Percentiles rank a stretch among this genome's conserved stretches.
Conservation (phyloP, 2,113 vertebrate genomes). For the Prietella phreatophila region DNA sequence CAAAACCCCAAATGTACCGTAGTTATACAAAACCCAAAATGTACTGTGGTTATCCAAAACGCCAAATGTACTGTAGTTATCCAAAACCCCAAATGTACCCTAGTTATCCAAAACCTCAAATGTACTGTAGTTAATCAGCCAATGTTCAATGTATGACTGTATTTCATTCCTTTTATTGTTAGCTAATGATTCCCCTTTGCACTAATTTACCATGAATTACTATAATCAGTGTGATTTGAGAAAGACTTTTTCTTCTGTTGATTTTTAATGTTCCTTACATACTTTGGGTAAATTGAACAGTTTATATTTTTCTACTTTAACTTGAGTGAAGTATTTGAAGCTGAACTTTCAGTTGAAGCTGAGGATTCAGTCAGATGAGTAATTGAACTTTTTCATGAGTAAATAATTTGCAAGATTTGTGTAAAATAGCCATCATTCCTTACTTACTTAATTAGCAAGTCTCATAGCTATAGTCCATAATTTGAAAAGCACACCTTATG, state of each 20-base stretch:
- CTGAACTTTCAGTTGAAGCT: too few relatives aligned
- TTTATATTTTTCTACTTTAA: not conserved
- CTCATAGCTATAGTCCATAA: too few relatives aligned
- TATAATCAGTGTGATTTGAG: too few relatives aligned
- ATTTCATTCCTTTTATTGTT: not conserved
- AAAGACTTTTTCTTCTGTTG: too few relatives aligned
- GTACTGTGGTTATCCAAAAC: too few relatives aligned
- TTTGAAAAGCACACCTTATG: too few relatives aligned
- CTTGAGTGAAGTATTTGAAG: not conserved
- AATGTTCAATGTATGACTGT: not conserved
- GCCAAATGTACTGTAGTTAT: too few relatives aligned
- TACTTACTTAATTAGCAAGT: not conserved
- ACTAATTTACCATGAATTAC: too few relatives aligned
- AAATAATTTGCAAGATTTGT: not conserved
- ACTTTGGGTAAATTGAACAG: not conserved
- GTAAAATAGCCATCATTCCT: not conserved
- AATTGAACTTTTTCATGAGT: not conserved
- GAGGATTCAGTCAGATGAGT: not conserved
- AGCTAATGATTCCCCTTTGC: too few relatives aligned
- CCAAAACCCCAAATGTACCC: too few relatives aligned
- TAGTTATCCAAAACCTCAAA: not conserved
- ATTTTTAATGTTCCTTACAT: not conserved
- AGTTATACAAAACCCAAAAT: too few relatives aligned
- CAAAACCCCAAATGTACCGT: too few relatives aligned
- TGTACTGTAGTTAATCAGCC: not conserved